These are phyloP conservation scores for Drosophila kambysellisi DNA, from an alignment of 2,888 invertebrate species.

Conservation along the genomic window DNA sequence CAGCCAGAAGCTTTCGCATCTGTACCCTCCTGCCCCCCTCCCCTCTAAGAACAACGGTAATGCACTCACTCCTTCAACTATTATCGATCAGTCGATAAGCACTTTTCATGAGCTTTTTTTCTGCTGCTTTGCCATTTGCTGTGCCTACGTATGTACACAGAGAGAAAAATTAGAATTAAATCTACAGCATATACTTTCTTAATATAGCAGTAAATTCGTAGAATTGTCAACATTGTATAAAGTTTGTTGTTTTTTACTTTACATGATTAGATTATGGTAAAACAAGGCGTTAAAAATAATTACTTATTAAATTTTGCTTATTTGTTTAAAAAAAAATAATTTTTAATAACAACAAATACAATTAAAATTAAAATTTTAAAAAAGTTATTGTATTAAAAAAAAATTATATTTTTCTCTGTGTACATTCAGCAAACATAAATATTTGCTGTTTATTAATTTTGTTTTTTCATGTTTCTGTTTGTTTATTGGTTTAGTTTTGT, in stretches of 20 bases:
- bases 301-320: background rate
- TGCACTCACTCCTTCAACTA: constrained; percentile 61
- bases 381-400: background rate
- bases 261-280: background rate
- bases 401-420: background rate
- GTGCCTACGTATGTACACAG: background rate
- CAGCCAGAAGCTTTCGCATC: constrained; percentile 28
- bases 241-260: background rate
- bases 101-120: constrained; percentile 41
- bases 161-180: background rate
- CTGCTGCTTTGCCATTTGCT: background rate
- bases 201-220: background rate
- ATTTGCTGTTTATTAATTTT: constrained; percentile 17
- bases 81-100: constrained; percentile 75
- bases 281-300: background rate
- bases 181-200: background rate
- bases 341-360: no score
- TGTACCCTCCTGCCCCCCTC: background rate
- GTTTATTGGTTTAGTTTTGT: constrained; percentile 59
- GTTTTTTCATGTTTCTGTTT: constrained; percentile 61
- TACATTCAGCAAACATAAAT: background rate
- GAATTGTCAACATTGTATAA: background rate
- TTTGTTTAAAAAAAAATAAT: background rate
- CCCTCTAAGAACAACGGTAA: background rate
- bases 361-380: no score